Base-by-base conservation (phyloP, 92 coral and sea anemone species). In the Actinernus sp. region DNA sequence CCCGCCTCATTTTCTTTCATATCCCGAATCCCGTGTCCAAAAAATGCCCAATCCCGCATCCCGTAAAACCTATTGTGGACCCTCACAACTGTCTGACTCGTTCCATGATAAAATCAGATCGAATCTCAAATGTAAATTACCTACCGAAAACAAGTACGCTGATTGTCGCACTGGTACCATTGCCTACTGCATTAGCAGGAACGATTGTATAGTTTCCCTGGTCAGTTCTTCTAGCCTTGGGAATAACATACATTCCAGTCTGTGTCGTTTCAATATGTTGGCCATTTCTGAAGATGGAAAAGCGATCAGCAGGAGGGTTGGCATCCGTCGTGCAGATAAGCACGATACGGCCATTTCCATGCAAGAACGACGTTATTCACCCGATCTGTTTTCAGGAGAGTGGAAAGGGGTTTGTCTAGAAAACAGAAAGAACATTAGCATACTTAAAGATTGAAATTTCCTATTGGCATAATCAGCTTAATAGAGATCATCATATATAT, bases 271-370 rank as follows among this genome's bases (percentile, higher is more conserved):
- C 55, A 1, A 90, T 43, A 56, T 70, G 67, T 10, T 16, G 31
- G 25, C 82, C 79, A 18, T 71, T 49, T 5, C 37, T 82, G 59
- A 70, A 90, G 45, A 90, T 73, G 46, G 54, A 78, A 53, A 69
- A 81, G 45, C 71, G 87, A 44, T 71, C 65, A 21, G 69, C 89
- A 1, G 80, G 86, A 1, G 97, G 97, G 30, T 85, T 75, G 2
- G 92, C 89, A 24, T 67, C 70, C 0, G 97, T 57, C 21, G 65
- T 72, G 58, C 97, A 90, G 22, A 57, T 76, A 25, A 90, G 45
- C 9, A 55, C 39, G 50, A 71, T 55, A 28, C 74, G 88, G 3
- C 73, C 81, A 65, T 90, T 90, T 2, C 97, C 97, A n/a, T n/a
- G n/a, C n/a, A 21, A 30, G 5, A 43, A 85, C 89, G 16, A 81